Evolutionary conservation across 2,113 vertebrate species (phyloP).

Genomic region (Oenanthe oenanthe): DNA sequence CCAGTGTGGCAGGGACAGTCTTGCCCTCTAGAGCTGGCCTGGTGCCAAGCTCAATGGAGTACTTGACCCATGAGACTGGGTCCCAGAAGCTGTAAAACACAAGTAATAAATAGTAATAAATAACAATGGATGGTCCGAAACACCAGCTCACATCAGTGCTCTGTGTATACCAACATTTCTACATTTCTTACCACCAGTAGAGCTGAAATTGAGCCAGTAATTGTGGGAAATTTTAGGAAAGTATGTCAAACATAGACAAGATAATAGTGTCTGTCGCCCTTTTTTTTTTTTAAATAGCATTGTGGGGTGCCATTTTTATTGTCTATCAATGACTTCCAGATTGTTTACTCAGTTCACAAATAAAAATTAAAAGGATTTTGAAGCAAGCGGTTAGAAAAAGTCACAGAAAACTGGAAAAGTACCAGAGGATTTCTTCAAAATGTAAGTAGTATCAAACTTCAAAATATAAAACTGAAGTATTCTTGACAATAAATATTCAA

Average conservation of each 20-base stretch:
- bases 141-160: neutral
- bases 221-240: constrained; percentile 60
- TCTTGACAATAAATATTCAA: constrained; percentile 46
- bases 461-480: constrained; percentile 22
- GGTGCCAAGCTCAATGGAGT: neutral
- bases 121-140: neutral
- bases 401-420: neutral
- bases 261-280: constrained; percentile 10
- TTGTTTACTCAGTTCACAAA: constrained; percentile 41
- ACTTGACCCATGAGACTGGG: neutral
- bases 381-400: neutral
- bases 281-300: neutral
- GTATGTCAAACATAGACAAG: constrained; percentile 51
- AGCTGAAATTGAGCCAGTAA: constrained; percentile 34
- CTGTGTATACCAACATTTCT: neutral
- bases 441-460: constrained; percentile 5
- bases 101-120: constrained; percentile 16
- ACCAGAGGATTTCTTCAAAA: constrained; percentile 28
- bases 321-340: constrained; percentile 63
- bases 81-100: neutral
- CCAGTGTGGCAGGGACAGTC: neutral
- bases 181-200: constrained; percentile 43
- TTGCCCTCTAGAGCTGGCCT: neutral
- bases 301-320: constrained; percentile 48
- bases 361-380: constrained; percentile 30